These are phyloP conservation scores for Carassius auratus DNA, from an alignment of 2,113 vertebrate genomes.

Conservation along the genomic window DNA sequence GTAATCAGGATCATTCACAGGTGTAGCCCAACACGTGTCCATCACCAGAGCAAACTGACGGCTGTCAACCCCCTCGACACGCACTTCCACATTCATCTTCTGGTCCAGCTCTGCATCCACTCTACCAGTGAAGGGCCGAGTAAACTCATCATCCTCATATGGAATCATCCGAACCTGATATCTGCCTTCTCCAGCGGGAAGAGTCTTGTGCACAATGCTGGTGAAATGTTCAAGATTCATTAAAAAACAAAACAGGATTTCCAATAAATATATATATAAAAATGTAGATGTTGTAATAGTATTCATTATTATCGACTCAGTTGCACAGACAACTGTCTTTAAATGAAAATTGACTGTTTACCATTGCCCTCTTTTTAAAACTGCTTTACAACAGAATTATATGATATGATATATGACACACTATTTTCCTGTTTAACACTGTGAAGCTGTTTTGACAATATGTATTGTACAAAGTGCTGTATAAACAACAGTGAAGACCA, in stretches of 20 bases:
- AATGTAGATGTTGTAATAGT: constrained; percentile 66
- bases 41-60: constrained; percentile 63
- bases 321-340: constrained; percentile 60
- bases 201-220: constrained; percentile 62
- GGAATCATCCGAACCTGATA: constrained; percentile 66
- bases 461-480: too few relatives aligned
- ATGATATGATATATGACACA: too few relatives aligned
- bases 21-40: constrained; percentile 73
- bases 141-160: constrained; percentile 58
- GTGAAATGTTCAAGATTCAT: background rate
- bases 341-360: background rate
- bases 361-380: too few relatives aligned
- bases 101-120: constrained; percentile 61
- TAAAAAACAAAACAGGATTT: too few relatives aligned
- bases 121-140: constrained; percentile 17
- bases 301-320: constrained; percentile 61
- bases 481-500: too few relatives aligned
- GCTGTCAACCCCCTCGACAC: constrained; percentile 64
- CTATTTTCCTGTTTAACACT: too few relatives aligned
- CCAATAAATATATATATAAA: constrained; percentile 50
- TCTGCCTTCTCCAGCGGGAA: constrained; percentile 60
- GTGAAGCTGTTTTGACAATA: too few relatives aligned
- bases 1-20: constrained; percentile 50
- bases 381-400: too few relatives aligned
- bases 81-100: constrained; percentile 64